These are phyloP conservation scores for Sceloporus tristichus DNA, from an alignment of 2,113 vertebrate genomes.

Conservation along the genomic window DNA sequence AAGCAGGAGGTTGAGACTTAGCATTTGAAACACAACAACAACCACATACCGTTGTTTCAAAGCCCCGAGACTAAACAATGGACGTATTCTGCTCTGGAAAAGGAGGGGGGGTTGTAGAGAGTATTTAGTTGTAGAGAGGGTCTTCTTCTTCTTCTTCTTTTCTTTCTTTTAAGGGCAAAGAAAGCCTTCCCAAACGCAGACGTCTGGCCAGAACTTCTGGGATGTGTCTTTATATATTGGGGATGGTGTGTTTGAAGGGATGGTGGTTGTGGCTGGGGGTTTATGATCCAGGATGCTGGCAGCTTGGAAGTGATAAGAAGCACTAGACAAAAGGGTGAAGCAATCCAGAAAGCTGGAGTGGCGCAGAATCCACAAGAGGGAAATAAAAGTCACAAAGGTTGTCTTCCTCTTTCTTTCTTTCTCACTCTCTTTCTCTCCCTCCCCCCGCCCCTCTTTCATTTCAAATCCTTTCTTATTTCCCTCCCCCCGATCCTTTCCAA, in stretches of 20 bases:
- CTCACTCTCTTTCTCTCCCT: rapidly evolving
- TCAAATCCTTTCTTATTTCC: background rate
- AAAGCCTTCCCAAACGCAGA: constrained; percentile 77
- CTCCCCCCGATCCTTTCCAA: background rate
- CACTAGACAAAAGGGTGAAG: constrained; percentile 81
- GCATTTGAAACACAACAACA: constrained; percentile 65
- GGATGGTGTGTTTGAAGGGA: background rate
- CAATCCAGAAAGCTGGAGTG: constrained; percentile 67
- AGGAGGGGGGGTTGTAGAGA: constrained; percentile 47
- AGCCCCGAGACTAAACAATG: constrained; percentile 75
- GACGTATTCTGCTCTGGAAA: constrained; percentile 70
- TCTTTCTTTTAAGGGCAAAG: constrained; percentile 15
- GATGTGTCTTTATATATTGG: background rate
- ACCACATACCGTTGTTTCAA: constrained; percentile 68
- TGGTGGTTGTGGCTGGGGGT: constrained; percentile 45
- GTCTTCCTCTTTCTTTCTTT: constrained; percentile 29
- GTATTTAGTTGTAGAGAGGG: constrained; percentile 75
- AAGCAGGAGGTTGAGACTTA: constrained; percentile 29
- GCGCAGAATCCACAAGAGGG: constrained; percentile 72
- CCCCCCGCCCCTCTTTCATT: rapidly evolving
- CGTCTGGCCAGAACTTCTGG: constrained; percentile 79
- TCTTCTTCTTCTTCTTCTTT: too few relatives aligned
- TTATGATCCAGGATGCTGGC: constrained; percentile 74
- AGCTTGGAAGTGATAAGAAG: constrained; percentile 70
- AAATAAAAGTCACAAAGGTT: constrained; percentile 62